Percentiles rank a stretch among this genome's conserved stretches.
Conservation (phyloP, 2,113 vertebrate species). For the Aix galericulata region DNA sequence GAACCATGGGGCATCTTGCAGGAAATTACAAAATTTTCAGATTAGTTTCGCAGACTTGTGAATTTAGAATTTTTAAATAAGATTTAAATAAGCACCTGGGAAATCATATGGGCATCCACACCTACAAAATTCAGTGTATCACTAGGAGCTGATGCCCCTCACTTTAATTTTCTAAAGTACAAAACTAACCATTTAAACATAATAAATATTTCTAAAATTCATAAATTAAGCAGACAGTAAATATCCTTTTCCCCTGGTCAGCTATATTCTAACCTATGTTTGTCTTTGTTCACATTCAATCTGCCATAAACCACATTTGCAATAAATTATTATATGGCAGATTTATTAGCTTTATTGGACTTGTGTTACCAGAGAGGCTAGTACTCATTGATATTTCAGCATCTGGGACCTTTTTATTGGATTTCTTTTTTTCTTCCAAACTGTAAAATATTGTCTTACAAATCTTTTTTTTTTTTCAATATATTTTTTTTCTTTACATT, state of each 20-base stretch:
- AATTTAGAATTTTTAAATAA: background rate
- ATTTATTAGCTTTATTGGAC: conserved; percentile 6
- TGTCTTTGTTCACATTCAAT: background rate
- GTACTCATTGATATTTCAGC: background rate
- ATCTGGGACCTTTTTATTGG: background rate
- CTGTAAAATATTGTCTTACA: background rate
- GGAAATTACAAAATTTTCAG: background rate
- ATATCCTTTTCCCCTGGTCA: background rate
- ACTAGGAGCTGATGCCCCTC: background rate
- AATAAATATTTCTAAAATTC: background rate
- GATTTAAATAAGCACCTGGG: background rate
- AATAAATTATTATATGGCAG: background rate
- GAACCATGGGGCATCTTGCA: background rate
- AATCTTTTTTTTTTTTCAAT: background rate
- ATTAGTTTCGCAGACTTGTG: background rate
- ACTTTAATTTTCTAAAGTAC: background rate
- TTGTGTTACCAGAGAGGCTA: background rate
- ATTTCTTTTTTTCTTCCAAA: background rate
- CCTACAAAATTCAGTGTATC: background rate
- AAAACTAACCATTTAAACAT: background rate
- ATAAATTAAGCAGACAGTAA: background rate
- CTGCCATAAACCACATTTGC: background rate
- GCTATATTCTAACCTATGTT: background rate
- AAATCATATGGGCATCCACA: background rate
- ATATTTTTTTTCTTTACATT: background rate